Conservation (phyloP, 1,140 invertebrate species). For the Cataglyphis hispanica region DNA sequence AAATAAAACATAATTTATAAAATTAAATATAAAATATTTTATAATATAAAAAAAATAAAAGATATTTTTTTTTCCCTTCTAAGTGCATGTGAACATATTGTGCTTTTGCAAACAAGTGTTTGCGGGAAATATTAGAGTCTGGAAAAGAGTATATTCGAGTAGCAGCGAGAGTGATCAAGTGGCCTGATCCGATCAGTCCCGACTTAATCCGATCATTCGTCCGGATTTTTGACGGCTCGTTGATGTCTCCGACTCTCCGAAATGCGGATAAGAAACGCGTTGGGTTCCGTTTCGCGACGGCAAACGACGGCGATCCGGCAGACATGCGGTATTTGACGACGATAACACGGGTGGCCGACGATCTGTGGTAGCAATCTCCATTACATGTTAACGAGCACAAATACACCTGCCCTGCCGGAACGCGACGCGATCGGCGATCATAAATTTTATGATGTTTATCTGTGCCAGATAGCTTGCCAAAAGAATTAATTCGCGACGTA, state of each 20-base stretch:
- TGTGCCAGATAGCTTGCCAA: background rate
- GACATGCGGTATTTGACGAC: conserved; percentile 48
- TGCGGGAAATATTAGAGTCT: background rate
- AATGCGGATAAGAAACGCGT: background rate
- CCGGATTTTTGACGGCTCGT: conserved; percentile 48
- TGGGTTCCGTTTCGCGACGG: conserved; percentile 9
- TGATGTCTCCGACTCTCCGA: background rate
- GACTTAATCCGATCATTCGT: conserved; percentile 32
- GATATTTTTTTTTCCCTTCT: background rate
- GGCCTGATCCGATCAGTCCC: conserved; percentile 36
- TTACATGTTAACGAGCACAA: conserved; percentile 66
- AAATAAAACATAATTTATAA: too few relatives aligned
- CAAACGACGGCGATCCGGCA: background rate
- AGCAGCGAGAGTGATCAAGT: conserved; percentile 24
- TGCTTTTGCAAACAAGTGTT: background rate
- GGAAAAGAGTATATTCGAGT: background rate
- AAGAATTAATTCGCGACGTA: conserved; percentile 13
- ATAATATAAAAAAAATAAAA: too few relatives aligned
- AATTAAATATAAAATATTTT: too few relatives aligned
- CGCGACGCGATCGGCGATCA: conserved; percentile 66
- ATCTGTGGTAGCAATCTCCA: conserved; percentile 70
- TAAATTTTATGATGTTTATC: conserved; percentile 65
- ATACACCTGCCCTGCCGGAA: conserved; percentile 58
- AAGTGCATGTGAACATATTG: background rate
- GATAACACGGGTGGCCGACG: conserved; percentile 61